Conservation (phyloP, 2,888 invertebrate species). For the Cantharis lateralis region DNA sequence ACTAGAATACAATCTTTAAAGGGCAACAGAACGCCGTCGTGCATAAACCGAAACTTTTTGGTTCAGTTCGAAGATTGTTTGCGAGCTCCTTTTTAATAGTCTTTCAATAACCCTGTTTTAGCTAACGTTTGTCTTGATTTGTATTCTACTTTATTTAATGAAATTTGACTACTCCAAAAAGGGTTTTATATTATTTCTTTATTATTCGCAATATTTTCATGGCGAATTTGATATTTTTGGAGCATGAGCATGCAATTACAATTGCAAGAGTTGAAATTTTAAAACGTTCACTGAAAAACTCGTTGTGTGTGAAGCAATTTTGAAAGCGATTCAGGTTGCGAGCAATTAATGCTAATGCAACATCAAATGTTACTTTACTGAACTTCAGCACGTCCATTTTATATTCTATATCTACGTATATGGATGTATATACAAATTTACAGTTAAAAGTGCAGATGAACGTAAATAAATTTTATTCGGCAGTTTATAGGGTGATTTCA, state of each 20-base stretch:
- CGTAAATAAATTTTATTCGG: not conserved
- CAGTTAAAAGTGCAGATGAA: not conserved
- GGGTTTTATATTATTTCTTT: not conserved
- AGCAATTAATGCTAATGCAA: conserved; percentile 29
- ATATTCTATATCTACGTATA: conserved; percentile 5
- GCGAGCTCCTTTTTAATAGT: not conserved
- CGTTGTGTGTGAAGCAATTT: conserved; percentile 12
- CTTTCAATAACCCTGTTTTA: not conserved
- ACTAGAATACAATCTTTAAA: too few relatives aligned
- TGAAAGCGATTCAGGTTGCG: conserved; percentile 18
- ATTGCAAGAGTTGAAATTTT: not conserved
- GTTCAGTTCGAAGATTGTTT: too few relatives aligned
- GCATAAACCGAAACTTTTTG: too few relatives aligned
- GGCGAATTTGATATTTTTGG: not conserved
- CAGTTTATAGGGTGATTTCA: not conserved
- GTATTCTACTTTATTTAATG: not conserved
- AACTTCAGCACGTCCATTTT: conserved; percentile 17
- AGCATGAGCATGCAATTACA: not conserved
- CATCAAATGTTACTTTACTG: conserved; percentile 26
- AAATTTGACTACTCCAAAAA: not conserved
- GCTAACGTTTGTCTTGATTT: too few relatives aligned
- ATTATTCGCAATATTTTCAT: not conserved
- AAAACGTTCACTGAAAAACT: not conserved
- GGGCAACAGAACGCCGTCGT: too few relatives aligned
- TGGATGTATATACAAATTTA: not conserved